These are phyloP conservation scores for Gisinianus flammeolus DNA, from an alignment of 2,888 invertebrate genomes.

Conservation along the genomic window DNA sequence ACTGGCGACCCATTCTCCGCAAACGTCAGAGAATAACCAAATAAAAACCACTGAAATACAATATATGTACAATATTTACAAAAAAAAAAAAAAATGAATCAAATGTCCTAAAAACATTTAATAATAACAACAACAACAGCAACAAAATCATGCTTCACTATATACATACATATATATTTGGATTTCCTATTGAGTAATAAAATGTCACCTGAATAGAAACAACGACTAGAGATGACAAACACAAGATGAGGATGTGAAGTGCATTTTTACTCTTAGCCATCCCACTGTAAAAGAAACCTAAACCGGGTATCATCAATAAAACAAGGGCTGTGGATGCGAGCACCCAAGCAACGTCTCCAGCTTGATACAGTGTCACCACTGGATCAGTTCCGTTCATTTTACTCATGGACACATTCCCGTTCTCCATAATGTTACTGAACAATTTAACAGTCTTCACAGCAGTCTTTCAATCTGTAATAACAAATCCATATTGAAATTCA, in stretches of 20 bases:
- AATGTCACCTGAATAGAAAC: slow-evolving; percentile 57
- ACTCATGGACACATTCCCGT: background rate
- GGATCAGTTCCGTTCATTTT: background rate
- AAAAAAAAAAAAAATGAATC: background rate
- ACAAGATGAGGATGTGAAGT: slow-evolving; percentile 49
- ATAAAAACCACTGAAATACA: slow-evolving; percentile 49
- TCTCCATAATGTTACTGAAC: background rate
- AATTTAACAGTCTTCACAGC: background rate
- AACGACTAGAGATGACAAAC: slow-evolving; percentile 53
- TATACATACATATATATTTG: background rate
- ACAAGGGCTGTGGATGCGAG: slow-evolving; percentile 47
- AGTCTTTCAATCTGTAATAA: no score
- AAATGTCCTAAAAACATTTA: no score
- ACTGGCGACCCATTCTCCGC: slow-evolving; percentile 41
- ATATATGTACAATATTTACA: no score
- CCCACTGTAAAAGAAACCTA: slow-evolving; percentile 56
- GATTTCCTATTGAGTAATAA: background rate
- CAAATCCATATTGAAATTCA: background rate
- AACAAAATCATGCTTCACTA: no score
- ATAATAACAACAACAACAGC: no score
- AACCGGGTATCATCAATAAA: slow-evolving; percentile 54
- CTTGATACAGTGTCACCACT: background rate
- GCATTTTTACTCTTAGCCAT: slow-evolving; percentile 50
- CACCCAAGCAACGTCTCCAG: slow-evolving; percentile 54
- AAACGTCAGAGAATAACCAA: slow-evolving; percentile 52